Evolutionary conservation across 2,797 vertebrate species (phyloP), one percentile per base, ranked within the genome.

Genomic region (Oreochromis grahami): DNA sequence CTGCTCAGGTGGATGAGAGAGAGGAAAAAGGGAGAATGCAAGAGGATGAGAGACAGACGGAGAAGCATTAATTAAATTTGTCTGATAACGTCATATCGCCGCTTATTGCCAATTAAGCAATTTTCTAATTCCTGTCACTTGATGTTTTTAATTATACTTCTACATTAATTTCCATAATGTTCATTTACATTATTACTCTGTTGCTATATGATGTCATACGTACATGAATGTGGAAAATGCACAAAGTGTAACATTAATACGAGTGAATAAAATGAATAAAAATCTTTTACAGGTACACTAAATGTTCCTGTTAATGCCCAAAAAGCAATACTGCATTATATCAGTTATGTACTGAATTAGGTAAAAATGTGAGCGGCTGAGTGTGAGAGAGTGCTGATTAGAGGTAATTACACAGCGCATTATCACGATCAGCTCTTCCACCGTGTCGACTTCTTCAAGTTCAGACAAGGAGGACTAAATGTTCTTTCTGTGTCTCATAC

Each of bases 1-100:
- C 98, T 99, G 97, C 29, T 85, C 4, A 3, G 51, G 48, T 6
- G 88, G 95, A 93, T 92, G 91, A 96, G 93, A 93, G 88, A 91
- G 78, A 94, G 80, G 50, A 60, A 0, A 60, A 34, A 11, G 56
- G 56, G 56, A 80, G 74, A 55, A 52, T 8, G 8, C 6, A 70
- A 45, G 55, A 19, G 6, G 13, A 17, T 19, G 51, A 51, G 70
- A 74, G 43, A 50, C 45, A 74, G 7, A 32, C 26, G 17, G 43
- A 74, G 43, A 78, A 24, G 7, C 9, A 51, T 78, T 45, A 36
- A 76, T 91, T 38, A 32, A 53, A 80, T 74, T 74, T 50, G 70
- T 14, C 45, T 50, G 43, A 51, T 51, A 74, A n/a, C 3, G 45
- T 50, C 70, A 74, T 8, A 74, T 79, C 12, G 55, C 1, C n/a